Base-by-base conservation (phyloP, 2,888 invertebrate species). In the Orchesellides sinensis region DNA sequence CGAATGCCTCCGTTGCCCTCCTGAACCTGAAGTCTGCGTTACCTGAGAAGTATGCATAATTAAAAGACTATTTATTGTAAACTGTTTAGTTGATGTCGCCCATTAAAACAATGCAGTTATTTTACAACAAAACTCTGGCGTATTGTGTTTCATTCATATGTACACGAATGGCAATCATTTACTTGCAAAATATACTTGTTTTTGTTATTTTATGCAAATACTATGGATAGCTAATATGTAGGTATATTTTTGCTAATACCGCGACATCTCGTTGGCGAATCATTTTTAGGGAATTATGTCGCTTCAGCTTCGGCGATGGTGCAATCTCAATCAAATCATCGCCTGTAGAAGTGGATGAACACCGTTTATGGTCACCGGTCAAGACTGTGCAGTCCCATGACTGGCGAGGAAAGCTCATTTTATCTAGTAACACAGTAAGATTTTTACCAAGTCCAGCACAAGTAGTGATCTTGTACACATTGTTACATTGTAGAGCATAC, bases 211-310 rank as follows among this genome's bases (percentile, higher is more conserved):
- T n/a, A 40, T 40, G n/a, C 40, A 40, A 40, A 40, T 40, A 40
- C n/a, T 40, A n/a, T n/a, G n/a, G n/a, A n/a, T n/a, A n/a, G n/a
- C n/a, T n/a, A n/a, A n/a, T n/a, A n/a, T n/a, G n/a, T n/a, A n/a
- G n/a, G n/a, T n/a, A n/a, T n/a, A n/a, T n/a, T 25, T 25, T 12
- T 8, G 56, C 40, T 59, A 66, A 65, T 83, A 83, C 83, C 69
- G 63, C 69, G 54, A 70, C 35, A 63, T 86, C 86, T 73, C 77
- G 74, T 65, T 84, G 85, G 19, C 86, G 73, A 68, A 85, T 83
- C 35, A 83, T 56, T 59, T 85, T 86, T n/a, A 86, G 72, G 12
- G 86, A 86, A 52, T 85, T 86, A 65, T 86, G 85, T 40, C 86
- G 59, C 66, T 84, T 84, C 32, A 86, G 66, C 21, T 61, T 73